Base-by-base conservation (phyloP, 2,113 vertebrate genomes). In the Emydocephalus ijimae region DNA sequence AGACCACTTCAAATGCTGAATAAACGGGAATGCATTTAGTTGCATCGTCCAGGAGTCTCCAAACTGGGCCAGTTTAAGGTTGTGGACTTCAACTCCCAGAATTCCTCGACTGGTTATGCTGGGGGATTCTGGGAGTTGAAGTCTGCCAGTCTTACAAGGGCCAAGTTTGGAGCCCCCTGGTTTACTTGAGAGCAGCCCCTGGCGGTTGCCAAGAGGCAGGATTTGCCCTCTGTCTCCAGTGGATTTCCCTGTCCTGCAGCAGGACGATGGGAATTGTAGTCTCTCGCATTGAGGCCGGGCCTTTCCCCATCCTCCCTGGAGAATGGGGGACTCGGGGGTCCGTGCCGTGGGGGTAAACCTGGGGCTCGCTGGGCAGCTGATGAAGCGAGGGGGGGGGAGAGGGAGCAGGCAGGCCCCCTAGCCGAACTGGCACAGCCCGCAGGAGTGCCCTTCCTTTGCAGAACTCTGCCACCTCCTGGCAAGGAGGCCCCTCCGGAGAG, bases 381-480 rank as follows among this genome's bases (percentile, higher is more conserved):
- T 34, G 69, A 18, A 74, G 69, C 69, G 7, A 8, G 48, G 48
- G 39, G 48, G 48, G 48, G 39, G 39, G 39, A 39, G 39, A 39
- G 48, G 48, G 48, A 8, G 48, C 7, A 8, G n/a, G n/a, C n/a
- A 34, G 64, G 29, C 26, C 29, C 29, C 29, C 64, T 34, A 14
- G 69, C 15, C 69, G 2, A 39, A 15, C n/a, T 20, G 69, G 69
- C 18, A 81, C 34, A 81, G 69, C 18, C 43, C 45, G 10, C 9
- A 15, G 45, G 45, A 29, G 23, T 11, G 9, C 85, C 45, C 23
- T 64, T 1, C 59, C 2, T 86, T 45, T 26, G 26, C 97, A 90
- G 97, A 98, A 94, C 96, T 98, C 92, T 5, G 98, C 96, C 3
- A 96, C 95, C 93, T 93, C 93, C 56, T 97, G 96, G 97, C 93